Evolutionary conservation across 2,888 invertebrate species (phyloP).

Genomic region (Melinopterus prodromus): DNA sequence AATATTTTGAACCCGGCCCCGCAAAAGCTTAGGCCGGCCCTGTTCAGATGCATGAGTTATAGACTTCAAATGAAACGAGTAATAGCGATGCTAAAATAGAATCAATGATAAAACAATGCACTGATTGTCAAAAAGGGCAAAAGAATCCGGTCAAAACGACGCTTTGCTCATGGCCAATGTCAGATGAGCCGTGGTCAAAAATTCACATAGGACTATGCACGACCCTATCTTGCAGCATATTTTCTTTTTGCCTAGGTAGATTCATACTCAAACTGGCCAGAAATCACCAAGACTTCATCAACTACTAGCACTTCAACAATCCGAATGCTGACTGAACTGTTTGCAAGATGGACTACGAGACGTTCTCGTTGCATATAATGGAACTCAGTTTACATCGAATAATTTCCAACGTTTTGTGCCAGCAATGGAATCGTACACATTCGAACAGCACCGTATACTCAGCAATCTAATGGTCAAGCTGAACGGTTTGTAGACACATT

Average conservation of each 20-base stretch:
- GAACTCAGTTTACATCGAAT: constrained; percentile 40
- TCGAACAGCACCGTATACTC: constrained; percentile 38
- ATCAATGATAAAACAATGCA: constrained; percentile 37
- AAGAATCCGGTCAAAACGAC: constrained; percentile 44
- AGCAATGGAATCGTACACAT: constrained; percentile 29
- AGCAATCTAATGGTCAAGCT: constrained; percentile 42
- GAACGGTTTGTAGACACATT: constrained; percentile 38
- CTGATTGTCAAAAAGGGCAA: constrained; percentile 34
- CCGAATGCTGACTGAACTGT: constrained; percentile 41
- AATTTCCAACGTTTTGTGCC: constrained; percentile 38
- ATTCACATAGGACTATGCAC: constrained; percentile 58
- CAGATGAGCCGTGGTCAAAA: constrained; percentile 51
- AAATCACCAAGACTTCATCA: background rate
- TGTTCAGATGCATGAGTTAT: too few relatives aligned
- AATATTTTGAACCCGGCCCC: too few relatives aligned
- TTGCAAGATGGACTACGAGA: constrained; percentile 39
- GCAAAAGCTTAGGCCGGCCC: too few relatives aligned
- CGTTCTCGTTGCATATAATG: constrained; percentile 41
- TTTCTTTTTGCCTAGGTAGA: constrained; percentile 54
- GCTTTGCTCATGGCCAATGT: constrained; percentile 42
- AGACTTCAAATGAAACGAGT: too few relatives aligned
- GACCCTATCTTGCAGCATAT: constrained; percentile 50
- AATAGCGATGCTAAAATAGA: constrained; percentile 45
- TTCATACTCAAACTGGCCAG: constrained; percentile 50
- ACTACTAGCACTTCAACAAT: background rate